Evolutionary conservation across 2,113 vertebrate species (phyloP).

Genomic region (Drymodes brunneopygia): DNA sequence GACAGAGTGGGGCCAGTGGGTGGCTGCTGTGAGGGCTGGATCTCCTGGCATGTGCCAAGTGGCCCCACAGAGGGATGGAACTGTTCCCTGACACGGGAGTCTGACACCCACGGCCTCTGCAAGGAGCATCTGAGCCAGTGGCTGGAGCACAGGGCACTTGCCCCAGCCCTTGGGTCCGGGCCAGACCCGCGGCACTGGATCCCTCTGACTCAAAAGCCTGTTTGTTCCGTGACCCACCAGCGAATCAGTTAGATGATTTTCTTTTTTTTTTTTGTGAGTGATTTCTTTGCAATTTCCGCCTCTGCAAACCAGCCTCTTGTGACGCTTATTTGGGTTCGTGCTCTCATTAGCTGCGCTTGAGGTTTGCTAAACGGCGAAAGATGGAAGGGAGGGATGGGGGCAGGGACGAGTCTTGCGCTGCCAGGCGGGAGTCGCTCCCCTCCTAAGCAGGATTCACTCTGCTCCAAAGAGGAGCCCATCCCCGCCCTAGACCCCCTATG

Average conservation of each 20-base stretch:
- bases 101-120: background rate
- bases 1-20: background rate
- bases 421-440: background rate
- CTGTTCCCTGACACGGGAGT: background rate
- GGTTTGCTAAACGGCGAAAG: slow-evolving; percentile 27
- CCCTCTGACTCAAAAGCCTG: slow-evolving; percentile 58
- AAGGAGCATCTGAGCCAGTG: background rate
- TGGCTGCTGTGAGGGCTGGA: fast-evolving
- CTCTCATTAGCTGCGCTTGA: slow-evolving; percentile 22
- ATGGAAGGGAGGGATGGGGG: background rate
- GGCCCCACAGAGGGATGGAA: background rate
- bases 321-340: slow-evolving; percentile 42
- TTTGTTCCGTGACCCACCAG: slow-evolving; percentile 58
- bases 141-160: background rate
- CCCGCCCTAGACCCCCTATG: fast-evolving
- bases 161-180: background rate
- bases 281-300: slow-evolving; percentile 64
- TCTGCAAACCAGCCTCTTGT: slow-evolving; percentile 49
- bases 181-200: background rate
- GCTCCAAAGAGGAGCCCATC: background rate
- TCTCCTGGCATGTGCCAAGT: background rate
- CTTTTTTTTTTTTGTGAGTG: slow-evolving; percentile 32
- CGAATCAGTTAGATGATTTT: background rate
- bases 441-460: background rate
- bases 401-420: background rate